phyloP scores from a whole-genome alignment of 23 tunicate species.

The Halocynthia aurantium region DNA sequence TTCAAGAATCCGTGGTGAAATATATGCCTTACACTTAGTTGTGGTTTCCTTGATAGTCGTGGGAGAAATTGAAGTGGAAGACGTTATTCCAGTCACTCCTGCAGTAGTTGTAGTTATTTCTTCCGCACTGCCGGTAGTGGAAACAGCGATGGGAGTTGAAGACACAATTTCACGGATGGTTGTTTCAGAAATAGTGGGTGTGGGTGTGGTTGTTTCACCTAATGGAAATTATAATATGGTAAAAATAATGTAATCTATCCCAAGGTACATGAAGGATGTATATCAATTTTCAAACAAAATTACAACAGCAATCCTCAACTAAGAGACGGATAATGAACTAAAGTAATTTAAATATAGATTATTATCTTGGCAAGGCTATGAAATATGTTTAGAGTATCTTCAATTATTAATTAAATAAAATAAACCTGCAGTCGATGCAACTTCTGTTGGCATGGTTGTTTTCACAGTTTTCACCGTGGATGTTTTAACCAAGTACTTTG shows the following conservation, averaged over 20 bases:
- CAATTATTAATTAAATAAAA: background rate
- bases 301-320: too few species aligned
- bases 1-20: too few species aligned
- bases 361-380: background rate
- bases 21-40: too few species aligned
- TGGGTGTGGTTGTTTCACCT: too few species aligned
- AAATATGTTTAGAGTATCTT: background rate
- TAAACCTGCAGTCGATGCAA: slow-evolving; percentile 21
- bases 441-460: slow-evolving; percentile 11
- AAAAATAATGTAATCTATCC: too few species aligned
- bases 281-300: too few species aligned
- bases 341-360: background rate
- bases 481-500: slow-evolving; percentile 25
- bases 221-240: too few species aligned
- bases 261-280: too few species aligned
- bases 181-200: too few species aligned
- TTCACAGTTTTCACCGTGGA: slow-evolving; percentile 14
- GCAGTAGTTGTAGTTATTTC: slow-evolving; percentile 36
- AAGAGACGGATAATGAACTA: too few species aligned
- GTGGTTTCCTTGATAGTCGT: background rate
- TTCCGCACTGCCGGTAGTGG: slow-evolving; percentile 9
- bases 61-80: background rate
- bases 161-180: too few species aligned
- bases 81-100: slow-evolving; percentile 30
- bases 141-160: too few species aligned